A percentile compares a stretch with the other conserved stretches of the same genome.
Evolutionary conservation across 2,797 vertebrate species (phyloP).

Genomic region (Anisognathus igniventris): DNA sequence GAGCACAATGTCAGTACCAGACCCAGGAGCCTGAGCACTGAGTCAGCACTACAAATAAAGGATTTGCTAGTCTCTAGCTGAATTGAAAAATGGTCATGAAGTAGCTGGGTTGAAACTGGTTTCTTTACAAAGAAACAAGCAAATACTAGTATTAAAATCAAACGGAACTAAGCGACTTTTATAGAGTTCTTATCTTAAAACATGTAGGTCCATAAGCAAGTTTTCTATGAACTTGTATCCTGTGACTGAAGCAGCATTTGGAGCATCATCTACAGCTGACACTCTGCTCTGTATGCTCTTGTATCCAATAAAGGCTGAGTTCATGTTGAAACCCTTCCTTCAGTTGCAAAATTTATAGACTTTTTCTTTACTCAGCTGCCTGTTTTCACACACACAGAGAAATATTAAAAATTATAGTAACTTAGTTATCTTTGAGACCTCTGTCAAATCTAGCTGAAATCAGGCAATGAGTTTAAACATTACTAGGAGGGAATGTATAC

Average conservation of each 20-base stretch:
- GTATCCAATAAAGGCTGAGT: neutral
- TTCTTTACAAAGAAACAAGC: neutral
- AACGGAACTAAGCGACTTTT: neutral
- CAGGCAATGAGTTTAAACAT: constrained; percentile 49
- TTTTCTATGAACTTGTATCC: neutral
- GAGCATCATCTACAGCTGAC: neutral
- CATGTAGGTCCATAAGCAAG: neutral
- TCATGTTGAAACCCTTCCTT: neutral
- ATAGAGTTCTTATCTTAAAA: neutral
- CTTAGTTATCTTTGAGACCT: constrained; percentile 31
- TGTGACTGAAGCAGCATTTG: neutral
- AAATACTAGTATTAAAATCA: neutral
- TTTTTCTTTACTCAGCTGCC: neutral
- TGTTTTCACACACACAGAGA: neutral
- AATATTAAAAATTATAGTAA: neutral
- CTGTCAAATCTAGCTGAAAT: constrained; percentile 40
- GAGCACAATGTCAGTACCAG: neutral
- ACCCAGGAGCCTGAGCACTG: neutral
- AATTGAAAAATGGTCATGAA: neutral
- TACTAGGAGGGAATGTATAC: constrained; percentile 28
- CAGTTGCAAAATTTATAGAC: neutral
- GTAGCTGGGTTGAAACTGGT: neutral
- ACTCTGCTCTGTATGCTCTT: neutral
- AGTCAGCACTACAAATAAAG: neutral
- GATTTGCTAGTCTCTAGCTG: neutral